These are phyloP conservation scores for Pterostichus niger DNA, from an alignment of 2,888 invertebrate genomes.

Conservation along the genomic window DNA sequence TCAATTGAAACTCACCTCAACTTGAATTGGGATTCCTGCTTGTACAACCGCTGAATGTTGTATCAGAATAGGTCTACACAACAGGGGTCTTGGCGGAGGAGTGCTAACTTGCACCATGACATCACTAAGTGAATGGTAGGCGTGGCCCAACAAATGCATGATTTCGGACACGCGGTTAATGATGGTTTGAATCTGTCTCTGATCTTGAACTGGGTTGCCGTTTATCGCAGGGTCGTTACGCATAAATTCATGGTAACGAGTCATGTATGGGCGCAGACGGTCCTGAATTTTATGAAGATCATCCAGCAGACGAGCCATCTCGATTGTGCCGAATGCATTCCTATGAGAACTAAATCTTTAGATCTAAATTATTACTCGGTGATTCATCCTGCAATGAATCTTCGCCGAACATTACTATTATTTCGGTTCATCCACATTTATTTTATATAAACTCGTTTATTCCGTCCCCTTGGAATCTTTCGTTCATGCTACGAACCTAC, in stretches of 20 bases:
- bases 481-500: too few relatives aligned
- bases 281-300: constrained; percentile 79
- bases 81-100: constrained; percentile 84
- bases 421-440: too few relatives aligned
- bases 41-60: constrained; percentile 84
- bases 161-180: constrained; percentile 88
- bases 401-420: too few relatives aligned
- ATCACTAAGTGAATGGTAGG: constrained; percentile 93
- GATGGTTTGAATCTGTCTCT: constrained; percentile 82
- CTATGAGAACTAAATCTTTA: constrained; percentile 9
- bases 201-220: constrained; percentile 74
- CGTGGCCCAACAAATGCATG: constrained; percentile 92
- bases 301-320: constrained; percentile 80
- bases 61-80: constrained; percentile 86
- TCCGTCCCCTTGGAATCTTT: too few relatives aligned
- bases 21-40: constrained; percentile 83
- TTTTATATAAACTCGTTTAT: too few relatives aligned
- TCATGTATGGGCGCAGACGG: constrained; percentile 84
- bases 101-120: constrained; percentile 86
- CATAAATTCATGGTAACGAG: constrained; percentile 82
- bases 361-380: too few relatives aligned
- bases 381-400: too few relatives aligned
- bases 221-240: constrained; percentile 80
- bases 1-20: constrained; percentile 75
- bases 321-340: constrained; percentile 77